A percentile compares a stretch with the other conserved stretches of the same genome.
Evolutionary conservation across 2,113 vertebrate species (phyloP).

Genomic region (Tretioscincus oriximinensis): DNA sequence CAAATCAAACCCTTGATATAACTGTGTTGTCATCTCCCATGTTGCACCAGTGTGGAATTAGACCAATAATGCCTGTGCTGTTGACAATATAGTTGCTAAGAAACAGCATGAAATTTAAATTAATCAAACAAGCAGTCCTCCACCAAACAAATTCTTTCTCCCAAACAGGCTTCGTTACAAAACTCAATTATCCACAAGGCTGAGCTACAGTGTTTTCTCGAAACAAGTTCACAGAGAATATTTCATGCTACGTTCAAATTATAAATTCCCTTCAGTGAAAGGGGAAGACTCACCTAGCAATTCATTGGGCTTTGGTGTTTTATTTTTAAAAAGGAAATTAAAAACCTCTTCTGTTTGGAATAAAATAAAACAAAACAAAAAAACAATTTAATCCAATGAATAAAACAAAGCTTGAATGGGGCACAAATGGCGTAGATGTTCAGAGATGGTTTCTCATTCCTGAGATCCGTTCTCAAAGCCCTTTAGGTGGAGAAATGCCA

Average conservation of each 20-base stretch:
- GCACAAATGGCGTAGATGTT: no score
- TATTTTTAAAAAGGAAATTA: background rate
- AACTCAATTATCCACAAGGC: slow-evolving; percentile 67
- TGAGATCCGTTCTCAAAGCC: no score
- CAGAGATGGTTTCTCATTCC: no score
- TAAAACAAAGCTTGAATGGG: no score
- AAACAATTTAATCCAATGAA: background rate
- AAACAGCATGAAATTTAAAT: slow-evolving; percentile 54
- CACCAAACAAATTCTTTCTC: slow-evolving; percentile 55
- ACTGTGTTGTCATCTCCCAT: background rate
- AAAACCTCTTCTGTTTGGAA: background rate
- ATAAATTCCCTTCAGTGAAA: background rate
- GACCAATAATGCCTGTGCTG: slow-evolving; percentile 8
- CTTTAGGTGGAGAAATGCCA: no score
- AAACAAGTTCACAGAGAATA: slow-evolving; percentile 38
- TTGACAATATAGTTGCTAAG: background rate
- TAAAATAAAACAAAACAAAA: background rate
- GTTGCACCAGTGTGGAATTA: slow-evolving; percentile 28
- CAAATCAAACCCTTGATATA: background rate
- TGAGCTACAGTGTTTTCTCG: slow-evolving; percentile 41
- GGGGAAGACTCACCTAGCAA: background rate
- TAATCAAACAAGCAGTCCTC: slow-evolving; percentile 55
- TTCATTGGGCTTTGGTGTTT: background rate
- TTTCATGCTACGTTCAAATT: slow-evolving; percentile 29
- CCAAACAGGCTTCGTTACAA: slow-evolving; percentile 56